These are phyloP conservation scores for Hapalemur alaotrensis DNA, from an alignment of 2,797 vertebrate species.

Conservation along the genomic window DNA sequence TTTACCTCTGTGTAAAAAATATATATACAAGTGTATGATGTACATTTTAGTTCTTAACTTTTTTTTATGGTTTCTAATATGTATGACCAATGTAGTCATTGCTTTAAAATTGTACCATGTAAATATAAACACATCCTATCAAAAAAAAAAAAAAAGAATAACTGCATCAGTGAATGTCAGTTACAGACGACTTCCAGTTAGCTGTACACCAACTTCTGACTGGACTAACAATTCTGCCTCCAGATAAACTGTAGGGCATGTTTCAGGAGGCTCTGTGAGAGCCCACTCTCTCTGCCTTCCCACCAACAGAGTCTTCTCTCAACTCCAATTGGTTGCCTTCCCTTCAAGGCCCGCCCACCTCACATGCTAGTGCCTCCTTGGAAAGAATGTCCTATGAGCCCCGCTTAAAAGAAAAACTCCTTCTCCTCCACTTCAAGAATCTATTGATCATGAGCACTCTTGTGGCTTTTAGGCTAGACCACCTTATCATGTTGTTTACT, in stretches of 20 bases:
- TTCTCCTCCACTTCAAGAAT: neutral
- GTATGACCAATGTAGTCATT: constrained; percentile 94
- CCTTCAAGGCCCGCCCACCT: neutral
- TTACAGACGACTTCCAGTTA: neutral
- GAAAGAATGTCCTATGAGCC: neutral
- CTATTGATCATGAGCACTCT: neutral
- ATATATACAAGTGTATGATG: no score
- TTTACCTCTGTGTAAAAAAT: no score
- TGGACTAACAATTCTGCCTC: neutral
- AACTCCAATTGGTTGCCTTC: neutral
- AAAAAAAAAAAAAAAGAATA: neutral
- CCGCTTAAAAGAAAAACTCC: neutral
- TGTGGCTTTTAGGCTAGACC: neutral
- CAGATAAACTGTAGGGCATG: neutral
- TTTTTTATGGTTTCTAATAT: no score
- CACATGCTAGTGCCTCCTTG: neutral
- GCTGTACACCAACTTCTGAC: neutral
- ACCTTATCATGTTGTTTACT: neutral
- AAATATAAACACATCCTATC: constrained; percentile 94
- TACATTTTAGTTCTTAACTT: no score
- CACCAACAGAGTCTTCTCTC: neutral
- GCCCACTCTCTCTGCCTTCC: neutral
- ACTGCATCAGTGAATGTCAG: neutral
- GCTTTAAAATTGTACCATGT: constrained; percentile 93
- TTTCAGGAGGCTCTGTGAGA: neutral